Evolutionary conservation across 2,888 invertebrate species (phyloP), one percentile per base, ranked within the genome.

Genomic region (Nomada hirtipes): DNA sequence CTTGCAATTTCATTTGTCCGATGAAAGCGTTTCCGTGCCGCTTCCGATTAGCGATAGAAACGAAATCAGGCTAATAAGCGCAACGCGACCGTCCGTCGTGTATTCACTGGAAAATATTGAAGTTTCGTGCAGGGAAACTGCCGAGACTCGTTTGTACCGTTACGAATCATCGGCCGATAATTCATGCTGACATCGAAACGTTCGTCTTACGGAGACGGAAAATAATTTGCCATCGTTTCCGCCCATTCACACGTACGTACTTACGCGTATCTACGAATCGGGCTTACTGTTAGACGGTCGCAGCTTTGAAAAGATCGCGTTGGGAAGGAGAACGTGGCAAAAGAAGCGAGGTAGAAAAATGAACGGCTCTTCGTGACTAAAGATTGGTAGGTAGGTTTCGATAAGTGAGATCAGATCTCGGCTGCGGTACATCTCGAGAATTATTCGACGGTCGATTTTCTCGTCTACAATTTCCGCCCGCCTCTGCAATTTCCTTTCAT

Each of bases 131-230:
- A 44, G 64, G 52, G 52, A 52, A 63, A 52, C 69, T 57, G 20
- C 64, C 76, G 70, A n/a, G 69, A 69, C 69, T 70, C 71, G 79
- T 60, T 76, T 78, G 44, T 74, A 78, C 81, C 77, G 81, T 81
- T 81, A 78, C 50, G n/a, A 55, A 20, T 18, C 76, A 29, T 80
- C 69, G 69, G 55, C 74, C 59, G 50, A n/a, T 78, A 11, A 69
- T 64, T 60, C 57, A 81, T 63, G 67, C 44, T 67, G 77, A 64
- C 76, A 60, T 64, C 52, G 72, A 36, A 57, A 20, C 63, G 18
- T 78, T 60, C 65, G 50, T 70, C 63, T 57, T 7, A 20, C 55
- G 1, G 10, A 9, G 23, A 13, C 47, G 20, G 53, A 47, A 60
- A 15, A 15, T 52, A 44, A 68, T 68, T 61, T 26, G 18, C 65